Evolutionary conservation across 2,797 vertebrate genomes (phyloP), one percentile per base, ranked within the genome.

Genomic region (Gobio occitaniae): DNA sequence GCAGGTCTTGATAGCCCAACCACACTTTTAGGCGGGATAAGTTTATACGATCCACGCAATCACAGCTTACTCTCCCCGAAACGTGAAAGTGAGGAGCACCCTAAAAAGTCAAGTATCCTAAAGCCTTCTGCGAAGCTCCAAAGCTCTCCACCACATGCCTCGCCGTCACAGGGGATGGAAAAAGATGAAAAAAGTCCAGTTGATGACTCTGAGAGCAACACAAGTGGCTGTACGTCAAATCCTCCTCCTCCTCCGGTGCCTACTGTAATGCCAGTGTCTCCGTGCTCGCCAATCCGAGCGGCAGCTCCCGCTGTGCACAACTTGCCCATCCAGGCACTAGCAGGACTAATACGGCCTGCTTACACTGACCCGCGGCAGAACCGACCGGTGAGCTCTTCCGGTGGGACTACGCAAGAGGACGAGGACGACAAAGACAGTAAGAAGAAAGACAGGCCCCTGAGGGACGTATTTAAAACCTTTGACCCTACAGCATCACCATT

Each of bases 391-490:
- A 97, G 94, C 72, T 96, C 96, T 89, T 92, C 88, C 75, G 88
- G 88, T 10, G 89, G 91, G 15, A 95, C 93, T 13, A 80, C 86
- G 0, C 94, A 94, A 47, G 97, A 96, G 32, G 94, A 92, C 2
- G 91, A 92, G 2, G 96, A 96, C n/a, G 92, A 89, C 44, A 94
- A 86, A 69, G 94, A 95, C 69, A 90, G 93, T 0, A 89, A 92
- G 44, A 63, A 85, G 54, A 84, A 92, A 70, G 97, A 97, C 90
- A 96, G 97, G 90, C 97, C 97, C 41, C 93, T 99, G 69, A 99
- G 97, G 93, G 97, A 99, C 63, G 97, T 99, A 86, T 99, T 99
- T 94, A 99, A 99, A 95, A 98, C 98, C 86, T 99, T 99, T 61
- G 98, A 99, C 90, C 98, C 98, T 78, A 99, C 98, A 0, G 98